Percentiles rank a stretch among this genome's conserved stretches.
Conservation (phyloP, 2,113 vertebrate species). For the Illadopsis cleaveri region DNA sequence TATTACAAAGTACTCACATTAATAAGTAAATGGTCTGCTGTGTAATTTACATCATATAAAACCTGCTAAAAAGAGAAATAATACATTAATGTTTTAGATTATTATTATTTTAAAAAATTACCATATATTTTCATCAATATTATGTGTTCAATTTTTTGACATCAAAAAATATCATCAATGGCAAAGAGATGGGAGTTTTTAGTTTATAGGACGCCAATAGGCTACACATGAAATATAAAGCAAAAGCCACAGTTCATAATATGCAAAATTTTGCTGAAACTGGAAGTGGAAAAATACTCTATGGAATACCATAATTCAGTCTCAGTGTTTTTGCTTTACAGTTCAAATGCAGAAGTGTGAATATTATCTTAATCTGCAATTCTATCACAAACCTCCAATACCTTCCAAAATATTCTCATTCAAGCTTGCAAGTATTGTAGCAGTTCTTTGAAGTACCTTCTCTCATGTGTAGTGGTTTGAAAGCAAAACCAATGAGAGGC, state of each 20-base stretch:
- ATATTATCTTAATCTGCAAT: neutral
- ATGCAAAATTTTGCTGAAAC: neutral
- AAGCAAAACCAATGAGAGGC: too few relatives aligned
- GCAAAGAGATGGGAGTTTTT: neutral
- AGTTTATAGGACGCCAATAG: neutral
- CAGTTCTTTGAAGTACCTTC: neutral
- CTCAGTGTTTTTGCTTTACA: neutral
- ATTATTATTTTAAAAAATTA: neutral
- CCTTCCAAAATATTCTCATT: neutral
- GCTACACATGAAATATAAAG: neutral
- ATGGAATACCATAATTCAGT: neutral
- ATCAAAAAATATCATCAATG: neutral
- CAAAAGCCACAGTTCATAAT: neutral
- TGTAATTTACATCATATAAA: neutral
- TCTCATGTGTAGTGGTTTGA: too few relatives aligned
- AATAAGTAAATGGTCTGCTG: neutral
- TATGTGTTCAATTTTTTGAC: neutral
- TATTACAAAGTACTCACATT: neutral
- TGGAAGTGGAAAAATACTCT: neutral
- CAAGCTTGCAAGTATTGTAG: neutral
- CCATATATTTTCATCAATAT: neutral
- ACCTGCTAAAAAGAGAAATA: neutral
- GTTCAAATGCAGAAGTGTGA: neutral
- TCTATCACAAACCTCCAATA: neutral
- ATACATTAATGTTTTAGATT: neutral